Evolutionary conservation across 2,113 vertebrate genomes (phyloP).

Genomic region (Brevimyrus niger): DNA sequence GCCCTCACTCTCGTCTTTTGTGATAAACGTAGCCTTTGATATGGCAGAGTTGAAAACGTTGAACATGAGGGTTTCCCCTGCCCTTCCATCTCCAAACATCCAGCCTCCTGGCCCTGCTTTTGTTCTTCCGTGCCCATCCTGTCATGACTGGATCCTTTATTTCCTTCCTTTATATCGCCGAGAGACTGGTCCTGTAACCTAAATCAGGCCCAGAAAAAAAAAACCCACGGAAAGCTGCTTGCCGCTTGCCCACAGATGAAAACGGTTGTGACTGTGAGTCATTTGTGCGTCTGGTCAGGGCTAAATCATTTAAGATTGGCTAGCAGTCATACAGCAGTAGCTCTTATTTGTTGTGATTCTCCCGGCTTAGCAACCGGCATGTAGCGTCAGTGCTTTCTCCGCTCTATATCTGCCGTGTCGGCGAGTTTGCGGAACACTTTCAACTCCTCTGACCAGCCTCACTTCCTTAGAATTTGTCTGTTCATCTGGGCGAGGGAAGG

Average conservation of each 20-base stretch:
- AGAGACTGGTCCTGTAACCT: conserved; percentile 37
- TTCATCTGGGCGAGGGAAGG: neutral
- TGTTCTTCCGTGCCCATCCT: conserved; percentile 19
- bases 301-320: conserved; percentile 19
- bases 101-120: conserved; percentile 16
- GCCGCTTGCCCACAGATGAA: conserved; percentile 25
- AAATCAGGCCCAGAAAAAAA: conserved; percentile 30
- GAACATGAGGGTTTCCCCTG: neutral
- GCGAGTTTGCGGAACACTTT: conserved; percentile 23
- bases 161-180: conserved; percentile 26
- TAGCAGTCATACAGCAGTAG: neutral
- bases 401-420: conserved; percentile 14
- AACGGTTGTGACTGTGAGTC: conserved; percentile 25
- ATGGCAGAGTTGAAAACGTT: neutral
- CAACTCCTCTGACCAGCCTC: conserved; percentile 4
- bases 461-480: neutral
- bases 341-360: conserved; percentile 29
- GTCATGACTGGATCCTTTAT: conserved; percentile 21
- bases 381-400: neutral
- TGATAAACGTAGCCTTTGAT: neutral
- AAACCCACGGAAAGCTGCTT: conserved; percentile 27
- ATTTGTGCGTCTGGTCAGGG: conserved; percentile 24
- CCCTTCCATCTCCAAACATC: conserved; percentile 3
- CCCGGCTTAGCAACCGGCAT: conserved; percentile 33
- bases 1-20: neutral